phyloP scores from a whole-genome alignment of 2,113 vertebrate species.

The Trichechus manatus region DNA sequence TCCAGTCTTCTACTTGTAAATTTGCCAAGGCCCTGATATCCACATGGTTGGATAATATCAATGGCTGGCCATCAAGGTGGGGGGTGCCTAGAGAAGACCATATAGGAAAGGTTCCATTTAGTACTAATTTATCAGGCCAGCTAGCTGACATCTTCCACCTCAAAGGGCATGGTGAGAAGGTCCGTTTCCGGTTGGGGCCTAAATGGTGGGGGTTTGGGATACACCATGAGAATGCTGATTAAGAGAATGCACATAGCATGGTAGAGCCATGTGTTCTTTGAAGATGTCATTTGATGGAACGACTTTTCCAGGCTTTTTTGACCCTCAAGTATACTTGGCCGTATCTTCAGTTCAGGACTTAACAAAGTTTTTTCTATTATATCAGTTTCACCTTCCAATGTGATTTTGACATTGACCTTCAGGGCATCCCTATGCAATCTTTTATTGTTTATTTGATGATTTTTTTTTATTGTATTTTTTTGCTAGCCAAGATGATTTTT shows the following conservation, averaged over 20 bases:
- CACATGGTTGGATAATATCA: neutral
- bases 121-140: neutral
- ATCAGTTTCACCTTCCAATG: neutral
- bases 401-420: neutral
- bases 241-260: neutral
- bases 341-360: neutral
- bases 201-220: neutral
- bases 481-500: neutral
- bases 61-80: neutral
- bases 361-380: neutral
- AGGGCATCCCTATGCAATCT: neutral
- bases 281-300: neutral
- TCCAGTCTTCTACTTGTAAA: neutral
- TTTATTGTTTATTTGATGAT: neutral
- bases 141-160: neutral
- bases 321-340: neutral
- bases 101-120: neutral
- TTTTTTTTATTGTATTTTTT: neutral
- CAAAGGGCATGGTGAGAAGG: neutral
- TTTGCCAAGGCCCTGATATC: neutral
- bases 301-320: neutral
- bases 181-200: neutral
- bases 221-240: neutral
- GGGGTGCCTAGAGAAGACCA: neutral
- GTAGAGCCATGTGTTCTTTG: neutral